Conservation (phyloP, 2,888 invertebrate species). For the Spilosoma lubricipeda region DNA sequence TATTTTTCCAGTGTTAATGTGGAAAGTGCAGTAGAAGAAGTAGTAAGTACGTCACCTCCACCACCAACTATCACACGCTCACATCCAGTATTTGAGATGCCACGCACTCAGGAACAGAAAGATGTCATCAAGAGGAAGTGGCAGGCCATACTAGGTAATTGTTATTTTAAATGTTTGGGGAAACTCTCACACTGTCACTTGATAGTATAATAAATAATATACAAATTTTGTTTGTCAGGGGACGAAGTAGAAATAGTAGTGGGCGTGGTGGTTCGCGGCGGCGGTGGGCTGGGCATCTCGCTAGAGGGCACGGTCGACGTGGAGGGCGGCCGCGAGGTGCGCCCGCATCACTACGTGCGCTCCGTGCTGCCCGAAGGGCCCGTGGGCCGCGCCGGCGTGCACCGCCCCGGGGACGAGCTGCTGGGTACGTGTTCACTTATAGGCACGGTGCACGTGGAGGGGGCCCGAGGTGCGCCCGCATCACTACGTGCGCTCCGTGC, state of each 20-base stretch:
- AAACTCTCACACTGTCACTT: no score
- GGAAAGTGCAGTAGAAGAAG: slow-evolving; percentile 60
- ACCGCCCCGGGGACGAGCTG: slow-evolving; percentile 98
- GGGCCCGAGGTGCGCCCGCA: slow-evolving; percentile 99
- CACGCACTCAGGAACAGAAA: slow-evolving; percentile 90
- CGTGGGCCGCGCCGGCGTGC: slow-evolving; percentile 95
- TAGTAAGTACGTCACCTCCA: slow-evolving; percentile 55
- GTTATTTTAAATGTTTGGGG: neutral
- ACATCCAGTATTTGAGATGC: slow-evolving; percentile 80
- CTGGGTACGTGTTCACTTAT: slow-evolving; percentile 79
- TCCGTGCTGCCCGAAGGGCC: slow-evolving; percentile 99
- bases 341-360: slow-evolving; percentile 99
- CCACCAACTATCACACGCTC: slow-evolving; percentile 57
- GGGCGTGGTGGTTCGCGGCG: slow-evolving; percentile 88
- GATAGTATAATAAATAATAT: neutral
- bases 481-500: slow-evolving; percentile 98
- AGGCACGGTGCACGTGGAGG: slow-evolving; percentile 99
- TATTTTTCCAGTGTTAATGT: slow-evolving; percentile 38
- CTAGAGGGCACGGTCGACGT: slow-evolving; percentile 99
- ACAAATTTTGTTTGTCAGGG: slow-evolving; percentile 67
- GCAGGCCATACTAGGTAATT: slow-evolving; percentile 90
- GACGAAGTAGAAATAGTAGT: slow-evolving; percentile 83
- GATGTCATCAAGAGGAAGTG: slow-evolving; percentile 93
- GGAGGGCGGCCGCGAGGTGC: slow-evolving; percentile 98
- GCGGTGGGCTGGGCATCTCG: slow-evolving; percentile 98